Conservation (phyloP, 2,113 vertebrate species). For the Formicarius rufipectus region DNA sequence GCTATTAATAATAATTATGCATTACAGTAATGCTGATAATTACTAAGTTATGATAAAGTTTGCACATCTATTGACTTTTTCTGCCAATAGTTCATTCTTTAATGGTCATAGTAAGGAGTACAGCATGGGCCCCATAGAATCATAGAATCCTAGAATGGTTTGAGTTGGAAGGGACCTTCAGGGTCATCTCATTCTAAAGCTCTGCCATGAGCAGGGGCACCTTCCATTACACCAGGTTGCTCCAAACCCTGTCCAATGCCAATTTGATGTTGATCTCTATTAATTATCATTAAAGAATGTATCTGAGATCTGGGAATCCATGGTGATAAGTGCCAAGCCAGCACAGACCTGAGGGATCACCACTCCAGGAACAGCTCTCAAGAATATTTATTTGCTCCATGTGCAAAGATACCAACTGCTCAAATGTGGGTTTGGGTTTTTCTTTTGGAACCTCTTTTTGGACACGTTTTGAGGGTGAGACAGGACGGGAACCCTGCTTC, state of each 20-base stretch:
- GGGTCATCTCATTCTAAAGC: not conserved
- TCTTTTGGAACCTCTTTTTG: not conserved
- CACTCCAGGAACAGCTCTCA: not conserved
- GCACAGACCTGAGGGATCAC: not conserved
- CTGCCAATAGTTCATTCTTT: not conserved
- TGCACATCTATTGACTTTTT: not conserved
- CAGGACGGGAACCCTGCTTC: not conserved
- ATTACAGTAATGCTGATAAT: not conserved
- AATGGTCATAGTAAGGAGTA: not conserved
- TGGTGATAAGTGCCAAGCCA: not conserved
- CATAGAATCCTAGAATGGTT: not conserved
- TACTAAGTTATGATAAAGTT: not conserved
- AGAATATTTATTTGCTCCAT: not conserved
- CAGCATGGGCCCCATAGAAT: not conserved
- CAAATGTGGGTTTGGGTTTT: not conserved
- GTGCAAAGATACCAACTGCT: not conserved
- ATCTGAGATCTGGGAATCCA: not conserved
- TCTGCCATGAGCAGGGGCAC: no score
- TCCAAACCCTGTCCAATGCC: not conserved
- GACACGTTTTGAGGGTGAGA: accelerated
- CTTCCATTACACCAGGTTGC: not conserved
- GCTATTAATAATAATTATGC: slow-evolving; percentile 9
- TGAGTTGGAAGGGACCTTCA: not conserved
- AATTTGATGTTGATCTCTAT: not conserved
- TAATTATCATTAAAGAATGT: not conserved